Base-by-base conservation (phyloP, 2,113 vertebrate species). In the Anseranas semipalmata region DNA sequence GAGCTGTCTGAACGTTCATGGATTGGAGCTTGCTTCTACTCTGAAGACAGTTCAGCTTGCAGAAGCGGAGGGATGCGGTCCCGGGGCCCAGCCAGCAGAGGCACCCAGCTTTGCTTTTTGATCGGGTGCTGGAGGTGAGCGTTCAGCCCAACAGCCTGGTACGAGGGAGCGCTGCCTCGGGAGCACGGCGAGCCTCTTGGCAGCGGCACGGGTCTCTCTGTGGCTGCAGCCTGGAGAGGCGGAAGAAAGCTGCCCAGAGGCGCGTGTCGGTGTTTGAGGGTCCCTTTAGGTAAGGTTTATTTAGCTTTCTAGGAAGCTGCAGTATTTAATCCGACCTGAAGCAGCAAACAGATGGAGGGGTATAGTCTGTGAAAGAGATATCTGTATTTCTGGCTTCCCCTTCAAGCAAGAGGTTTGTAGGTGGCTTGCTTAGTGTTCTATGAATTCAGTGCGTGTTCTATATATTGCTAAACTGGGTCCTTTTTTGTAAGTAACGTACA, bases 351-450 rank as follows among this genome's bases (percentile, higher is more conserved):
- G 93, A 96, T 95, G 93, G 91, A 91, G 43, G 66, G 77, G 39
- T 85, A 35, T 75, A 28, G 75, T 74, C 89, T 92, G 66, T 86
- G 50, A 70, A 20, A 73, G 75, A 58, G 41, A 18, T 24, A 4
- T 24, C 27, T 68, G 46, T 85, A 72, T 95, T 95, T 94, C 95
- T 92, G 83, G 91, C 86, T 97, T 96, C 92, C 20, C 25, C 48
- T 94, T 89, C 43, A 93, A 90, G 83, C 22, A 78, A 79, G 85
- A 94, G 60, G 48, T 50, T 88, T 90, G 85, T 93, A 93, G 87
- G 90, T 95, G 75, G 81, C 74, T 93, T 56, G 32, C 55, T 73
- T 85, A 71, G 53, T 25, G 25, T 88, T 93, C 56, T 41, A 21
- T 73, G 77, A 82, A 66, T 89, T 85, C 43, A 43, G 10, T 93